Evolutionary conservation across 2,797 vertebrate genomes (phyloP).

Genomic region (Anabacerthia variegaticeps): DNA sequence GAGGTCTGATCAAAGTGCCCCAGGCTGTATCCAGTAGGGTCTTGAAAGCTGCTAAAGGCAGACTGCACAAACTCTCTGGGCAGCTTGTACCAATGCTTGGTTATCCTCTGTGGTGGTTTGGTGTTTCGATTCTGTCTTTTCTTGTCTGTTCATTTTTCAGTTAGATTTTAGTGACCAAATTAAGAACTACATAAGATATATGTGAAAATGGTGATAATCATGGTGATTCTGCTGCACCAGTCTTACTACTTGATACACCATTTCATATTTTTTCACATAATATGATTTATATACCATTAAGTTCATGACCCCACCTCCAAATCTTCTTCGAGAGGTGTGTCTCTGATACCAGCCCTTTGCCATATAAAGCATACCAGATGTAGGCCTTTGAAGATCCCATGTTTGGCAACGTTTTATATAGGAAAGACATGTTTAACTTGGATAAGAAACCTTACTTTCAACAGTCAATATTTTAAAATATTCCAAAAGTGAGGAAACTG

Average conservation of each 20-base stretch:
- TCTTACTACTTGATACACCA: neutral
- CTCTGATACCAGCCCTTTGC: neutral
- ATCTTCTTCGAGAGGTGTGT: neutral
- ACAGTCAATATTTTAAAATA: too few relatives aligned
- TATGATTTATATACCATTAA: neutral
- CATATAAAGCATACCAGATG: neutral
- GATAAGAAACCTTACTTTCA: too few relatives aligned
- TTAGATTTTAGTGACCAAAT: neutral
- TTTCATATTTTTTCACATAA: neutral
- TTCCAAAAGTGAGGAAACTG: too few relatives aligned
- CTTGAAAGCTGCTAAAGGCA: neutral
- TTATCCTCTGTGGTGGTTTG: neutral
- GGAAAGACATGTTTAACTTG: too few relatives aligned
- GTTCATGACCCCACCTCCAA: neutral
- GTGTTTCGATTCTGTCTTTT: neutral
- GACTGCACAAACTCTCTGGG: neutral
- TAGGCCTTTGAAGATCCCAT: neutral
- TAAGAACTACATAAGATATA: neutral
- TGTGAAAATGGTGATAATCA: neutral
- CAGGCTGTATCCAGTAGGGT: neutral
- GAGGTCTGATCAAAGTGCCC: neutral
- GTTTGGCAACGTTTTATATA: too few relatives aligned
- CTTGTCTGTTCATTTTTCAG: neutral
- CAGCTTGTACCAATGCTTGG: neutral
- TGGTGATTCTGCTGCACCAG: neutral